Evolutionary conservation across 2,113 vertebrate species (phyloP), one percentile per base, ranked within the genome.

Genomic region (Alouatta palliata): DNA sequence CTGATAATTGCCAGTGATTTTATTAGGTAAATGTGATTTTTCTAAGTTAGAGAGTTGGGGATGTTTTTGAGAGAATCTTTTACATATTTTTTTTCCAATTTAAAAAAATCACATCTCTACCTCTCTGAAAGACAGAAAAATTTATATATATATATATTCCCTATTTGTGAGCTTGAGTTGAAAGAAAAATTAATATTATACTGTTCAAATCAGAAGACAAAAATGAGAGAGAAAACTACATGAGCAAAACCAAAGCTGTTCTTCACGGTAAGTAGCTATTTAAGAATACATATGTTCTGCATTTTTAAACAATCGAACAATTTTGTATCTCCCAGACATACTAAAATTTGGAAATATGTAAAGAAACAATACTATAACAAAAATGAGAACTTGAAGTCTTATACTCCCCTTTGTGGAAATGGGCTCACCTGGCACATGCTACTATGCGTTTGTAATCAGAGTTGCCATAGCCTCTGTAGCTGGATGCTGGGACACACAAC

Each of bases 351-450:
- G n/a, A 93, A 79, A 66, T 54, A 40, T 64, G 13, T 4, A 54
- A 37, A 86, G 71, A 52, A 79, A 76, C 54, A 79, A 47, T 52
- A 17, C 3, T 21, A 54, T 7, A n/a, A 30, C 37, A 80, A 68
- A 85, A 71, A 23, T 4, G 11, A 95, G 87, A 54, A 45, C 23
- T 10, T 21, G 30, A 79, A 32, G 10, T 66, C 16, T 27, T 27
- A 16, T 6, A 20, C 16, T 80, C 25, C 12, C 21, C 43, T 11
- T 14, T 17, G 17, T 23, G 66, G 66, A 58, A 37, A 82, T 12
- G 47, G 56, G 98, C 99, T 99, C 95, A 99, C 99, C 99, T 99
- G 45, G 99, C 99, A 97, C 99, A 99, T 4, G 99, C 99, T 27
- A 99, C 83, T 71, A 99, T 96, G 64, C 98, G 98, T 71, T 98